Conservation (phyloP, 1,140 invertebrate genomes). For the Potamilus streckersoni region DNA sequence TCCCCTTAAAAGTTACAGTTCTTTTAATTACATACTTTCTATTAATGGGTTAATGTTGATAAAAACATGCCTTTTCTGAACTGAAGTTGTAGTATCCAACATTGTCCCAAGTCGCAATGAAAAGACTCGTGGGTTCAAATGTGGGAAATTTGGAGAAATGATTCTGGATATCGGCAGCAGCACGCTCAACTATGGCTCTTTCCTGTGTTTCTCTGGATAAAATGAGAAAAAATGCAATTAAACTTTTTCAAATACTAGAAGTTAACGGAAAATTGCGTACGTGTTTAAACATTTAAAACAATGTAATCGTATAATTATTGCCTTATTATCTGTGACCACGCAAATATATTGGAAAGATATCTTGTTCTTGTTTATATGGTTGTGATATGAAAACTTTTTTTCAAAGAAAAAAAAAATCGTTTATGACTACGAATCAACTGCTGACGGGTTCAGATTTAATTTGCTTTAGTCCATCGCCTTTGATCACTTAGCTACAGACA, state of each 20-base stretch:
- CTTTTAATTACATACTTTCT: neutral
- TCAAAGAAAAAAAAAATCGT: neutral
- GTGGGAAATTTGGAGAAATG: conserved; percentile 77
- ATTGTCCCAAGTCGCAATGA: conserved; percentile 82
- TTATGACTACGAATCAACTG: too few species aligned
- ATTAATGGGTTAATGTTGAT: too few species aligned
- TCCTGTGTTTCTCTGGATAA: conserved; percentile 77
- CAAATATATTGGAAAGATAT: neutral
- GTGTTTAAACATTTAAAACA: neutral
- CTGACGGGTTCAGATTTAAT: too few species aligned
- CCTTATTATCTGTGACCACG: neutral
- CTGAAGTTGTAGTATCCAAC: conserved; percentile 77
- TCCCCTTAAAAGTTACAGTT: neutral
- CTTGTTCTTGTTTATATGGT: neutral
- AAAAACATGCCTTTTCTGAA: conserved; percentile 71
- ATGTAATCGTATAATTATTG: neutral
- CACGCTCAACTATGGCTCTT: conserved; percentile 74
- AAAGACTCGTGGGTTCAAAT: conserved; percentile 77
- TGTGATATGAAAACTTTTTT: neutral
- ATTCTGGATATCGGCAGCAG: conserved; percentile 76
- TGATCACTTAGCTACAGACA: too few species aligned
- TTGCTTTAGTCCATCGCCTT: too few species aligned
- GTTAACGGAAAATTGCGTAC: too few species aligned
- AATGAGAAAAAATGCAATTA: conserved; percentile 1
- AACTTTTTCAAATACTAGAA: neutral